Conservation (phyloP, 2,797 vertebrate species). For the Euthynnus affinis region DNA sequence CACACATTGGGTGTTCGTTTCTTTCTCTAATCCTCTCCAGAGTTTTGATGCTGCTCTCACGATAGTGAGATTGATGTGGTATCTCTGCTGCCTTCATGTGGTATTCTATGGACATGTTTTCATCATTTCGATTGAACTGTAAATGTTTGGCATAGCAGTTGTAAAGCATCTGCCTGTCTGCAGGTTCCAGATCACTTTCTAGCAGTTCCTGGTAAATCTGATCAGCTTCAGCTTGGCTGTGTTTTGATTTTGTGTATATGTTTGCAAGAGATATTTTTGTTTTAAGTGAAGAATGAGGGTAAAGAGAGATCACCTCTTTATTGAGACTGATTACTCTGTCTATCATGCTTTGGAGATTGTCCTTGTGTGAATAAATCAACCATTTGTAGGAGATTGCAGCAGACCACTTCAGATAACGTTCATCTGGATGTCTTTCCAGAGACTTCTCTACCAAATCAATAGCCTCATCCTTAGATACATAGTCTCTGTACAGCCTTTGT, state of each 20-base stretch:
- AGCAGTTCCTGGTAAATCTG: conserved; percentile 59
- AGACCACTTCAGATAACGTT: conserved; percentile 66
- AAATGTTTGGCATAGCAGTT: conserved; percentile 65
- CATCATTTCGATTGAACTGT: background rate
- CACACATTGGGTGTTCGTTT: conserved; percentile 56
- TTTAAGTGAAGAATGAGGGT: conserved; percentile 58
- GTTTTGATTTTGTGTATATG: conserved; percentile 21
- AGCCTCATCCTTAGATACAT: conserved; percentile 62
- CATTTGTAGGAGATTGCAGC: conserved; percentile 70
- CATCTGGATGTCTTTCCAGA: conserved; percentile 65
- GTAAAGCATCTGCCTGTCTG: conserved; percentile 62
- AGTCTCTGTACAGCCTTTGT: conserved; percentile 50
- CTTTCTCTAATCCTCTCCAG: conserved; percentile 56
- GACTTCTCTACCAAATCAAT: conserved; percentile 69
- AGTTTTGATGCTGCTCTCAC: conserved; percentile 50
- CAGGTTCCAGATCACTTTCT: conserved; percentile 32
- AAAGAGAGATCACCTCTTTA: conserved; percentile 64
- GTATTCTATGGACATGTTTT: conserved; percentile 48
- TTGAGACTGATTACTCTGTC: conserved; percentile 61
- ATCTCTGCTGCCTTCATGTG: conserved; percentile 73
- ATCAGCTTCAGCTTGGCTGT: conserved; percentile 35
- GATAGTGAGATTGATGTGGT: background rate
- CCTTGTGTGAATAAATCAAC: conserved; percentile 34
- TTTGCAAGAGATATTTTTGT: conserved; percentile 55
- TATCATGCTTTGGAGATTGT: conserved; percentile 29